Percentiles rank a stretch among this genome's conserved stretches.
phyloP scores from a whole-genome alignment of 2,888 invertebrate species.

The Papilio elwesi region DNA sequence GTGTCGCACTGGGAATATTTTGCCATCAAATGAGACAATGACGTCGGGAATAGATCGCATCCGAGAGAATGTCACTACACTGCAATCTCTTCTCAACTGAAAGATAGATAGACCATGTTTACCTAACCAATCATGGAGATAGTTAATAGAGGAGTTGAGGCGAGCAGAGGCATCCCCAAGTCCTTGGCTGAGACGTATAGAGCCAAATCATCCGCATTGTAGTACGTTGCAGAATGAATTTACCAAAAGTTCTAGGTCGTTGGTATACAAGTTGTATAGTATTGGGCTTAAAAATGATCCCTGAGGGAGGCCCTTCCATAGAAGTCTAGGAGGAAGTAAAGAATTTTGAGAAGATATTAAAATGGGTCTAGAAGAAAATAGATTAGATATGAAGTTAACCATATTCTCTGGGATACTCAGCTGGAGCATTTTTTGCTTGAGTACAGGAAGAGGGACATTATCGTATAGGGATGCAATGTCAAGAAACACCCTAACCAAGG shows the following conservation, averaged over 20 bases:
- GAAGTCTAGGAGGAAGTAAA: conserved; percentile 25
- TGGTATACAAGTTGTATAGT: conserved; percentile 44
- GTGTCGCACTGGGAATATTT: no score
- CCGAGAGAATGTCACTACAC: no score
- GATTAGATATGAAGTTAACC: conserved; percentile 41
- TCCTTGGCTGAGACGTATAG: background rate
- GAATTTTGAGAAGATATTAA: background rate
- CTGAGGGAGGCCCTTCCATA: no score
- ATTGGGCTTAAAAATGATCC: no score
- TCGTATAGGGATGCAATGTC: conserved; percentile 51
- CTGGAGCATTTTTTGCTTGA: conserved; percentile 45
- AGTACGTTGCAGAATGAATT: conserved; percentile 37
- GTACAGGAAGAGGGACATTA: conserved; percentile 45
- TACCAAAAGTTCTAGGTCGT: conserved; percentile 32
- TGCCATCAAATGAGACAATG: no score
- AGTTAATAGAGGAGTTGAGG: background rate
- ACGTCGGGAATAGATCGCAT: background rate
- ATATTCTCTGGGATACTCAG: conserved; percentile 47
- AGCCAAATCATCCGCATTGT: no score
- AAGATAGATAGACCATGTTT: no score
- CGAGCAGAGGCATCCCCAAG: background rate
- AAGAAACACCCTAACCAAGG: conserved; percentile 45
- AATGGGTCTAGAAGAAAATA: conserved; percentile 37
- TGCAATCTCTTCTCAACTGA: no score
- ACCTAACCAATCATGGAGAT: no score